Evolutionary conservation across 35 echinoderm and acorn worm genomes (phyloP), one percentile per base, ranked within the genome.

Genomic region (Strongylocentrotus purpuratus): DNA sequence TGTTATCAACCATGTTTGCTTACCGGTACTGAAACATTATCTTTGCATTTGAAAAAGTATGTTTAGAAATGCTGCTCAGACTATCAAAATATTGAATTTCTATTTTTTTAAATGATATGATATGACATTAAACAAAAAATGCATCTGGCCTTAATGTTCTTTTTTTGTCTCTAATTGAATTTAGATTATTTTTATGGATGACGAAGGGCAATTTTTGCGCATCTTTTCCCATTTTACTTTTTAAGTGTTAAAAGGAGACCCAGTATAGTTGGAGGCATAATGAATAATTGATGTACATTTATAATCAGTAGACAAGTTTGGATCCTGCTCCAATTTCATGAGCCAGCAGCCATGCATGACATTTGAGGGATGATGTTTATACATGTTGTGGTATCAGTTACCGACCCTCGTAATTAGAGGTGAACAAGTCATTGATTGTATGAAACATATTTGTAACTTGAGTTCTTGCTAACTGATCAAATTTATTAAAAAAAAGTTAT

Each of bases 211-310:
- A 15, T 78, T n/a, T 22, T 78, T 28, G 0, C n/a, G 10, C 50
- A 78, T 28, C 18, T 78, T 78, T 78, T 78, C 50, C 65, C 28
- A 4, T 78, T 78, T 78, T 78, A 18, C 25, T 78, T 78, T 78
- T 78, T 78, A 28, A 7, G 25, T 78, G 0, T n/a, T 22, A 4
- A 78, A 4, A 78, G 20, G 65, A 5, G 65, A 78, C 65, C 28
- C 20, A 28, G 65, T 78, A 78, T 78, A 28, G 65, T 78, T 78
- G 28, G 65, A 78, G 65, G 65, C 65, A 78, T 78, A 78, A 28
- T 78, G 65, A 78, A 78, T 78, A 78, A 78, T 78, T 78, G 65
- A 78, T 78, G 65, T 78, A 78, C n/a, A 78, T 28, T 78, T n/a
- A n/a, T n/a, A n/a, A n/a, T n/a, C 22, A n/a, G 65, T 78, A 28